Percentiles rank a stretch among this genome's conserved stretches.
Conservation (phyloP, 2,888 invertebrate species). For the Ernsta delagoae region DNA sequence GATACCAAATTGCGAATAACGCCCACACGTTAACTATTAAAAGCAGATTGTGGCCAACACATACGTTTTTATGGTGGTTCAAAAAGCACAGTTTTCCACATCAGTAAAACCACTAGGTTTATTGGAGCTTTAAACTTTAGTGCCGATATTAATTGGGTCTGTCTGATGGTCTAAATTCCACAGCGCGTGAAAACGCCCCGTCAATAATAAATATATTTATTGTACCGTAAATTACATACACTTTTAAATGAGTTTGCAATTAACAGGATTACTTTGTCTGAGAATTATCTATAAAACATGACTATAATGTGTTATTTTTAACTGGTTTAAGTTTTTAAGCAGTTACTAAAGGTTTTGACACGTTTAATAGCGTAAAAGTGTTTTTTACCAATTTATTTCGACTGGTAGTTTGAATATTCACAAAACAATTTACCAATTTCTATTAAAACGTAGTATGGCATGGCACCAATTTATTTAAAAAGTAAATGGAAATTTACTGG, state of each 20-base stretch:
- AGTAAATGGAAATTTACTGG: conserved; percentile 8
- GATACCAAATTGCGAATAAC: conserved; percentile 36
- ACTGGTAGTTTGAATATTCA: not conserved
- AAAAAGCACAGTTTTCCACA: conserved; percentile 32
- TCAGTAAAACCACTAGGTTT: conserved; percentile 29
- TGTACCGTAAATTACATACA: too few relatives aligned
- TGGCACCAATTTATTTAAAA: conserved; percentile 17
- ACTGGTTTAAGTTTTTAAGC: too few relatives aligned
- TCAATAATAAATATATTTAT: too few relatives aligned
- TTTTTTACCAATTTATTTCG: not conserved
- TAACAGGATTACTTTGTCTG: too few relatives aligned
- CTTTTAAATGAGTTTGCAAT: too few relatives aligned
- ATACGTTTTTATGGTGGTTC: conserved; percentile 43
- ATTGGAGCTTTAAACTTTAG: conserved; percentile 34
- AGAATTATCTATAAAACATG: too few relatives aligned
- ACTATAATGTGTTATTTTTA: too few relatives aligned
- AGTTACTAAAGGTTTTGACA: too few relatives aligned
- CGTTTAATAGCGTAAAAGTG: too few relatives aligned
- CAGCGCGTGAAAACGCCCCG: conserved; percentile 11
- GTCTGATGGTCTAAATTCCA: conserved; percentile 28
- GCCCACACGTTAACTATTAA: conserved; percentile 44
- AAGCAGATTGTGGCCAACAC: conserved; percentile 47
- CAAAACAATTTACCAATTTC: not conserved
- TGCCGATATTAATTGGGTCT: conserved; percentile 29
- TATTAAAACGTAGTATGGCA: not conserved